Evolutionary conservation across 2,888 invertebrate species (phyloP).

Genomic region (Helicoverpa assulta): DNA sequence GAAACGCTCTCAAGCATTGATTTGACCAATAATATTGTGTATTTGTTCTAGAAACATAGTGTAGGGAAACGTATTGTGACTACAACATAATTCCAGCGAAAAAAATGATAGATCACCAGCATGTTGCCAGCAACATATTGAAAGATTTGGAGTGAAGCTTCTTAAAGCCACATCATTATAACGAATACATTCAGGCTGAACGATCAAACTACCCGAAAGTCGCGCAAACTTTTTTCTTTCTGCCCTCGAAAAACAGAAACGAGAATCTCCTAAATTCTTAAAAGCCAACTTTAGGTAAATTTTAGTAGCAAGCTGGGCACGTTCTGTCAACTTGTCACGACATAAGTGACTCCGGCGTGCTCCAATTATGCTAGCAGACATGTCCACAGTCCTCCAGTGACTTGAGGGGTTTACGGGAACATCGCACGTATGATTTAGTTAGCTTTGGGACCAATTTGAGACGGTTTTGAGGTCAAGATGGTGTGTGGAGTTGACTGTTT

Average conservation of each 20-base stretch:
- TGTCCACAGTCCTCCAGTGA: constrained; percentile 62
- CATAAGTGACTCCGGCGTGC: constrained; percentile 65
- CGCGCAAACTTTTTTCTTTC: constrained; percentile 25
- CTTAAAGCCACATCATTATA: constrained; percentile 1
- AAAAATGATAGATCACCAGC: background rate
- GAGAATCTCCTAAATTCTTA: constrained; percentile 45
- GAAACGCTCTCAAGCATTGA: too few relatives aligned
- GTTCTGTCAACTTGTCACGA: constrained; percentile 65
- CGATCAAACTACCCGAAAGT: constrained; percentile 20
- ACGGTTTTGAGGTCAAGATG: constrained; percentile 62
- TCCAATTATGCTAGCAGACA: constrained; percentile 64
- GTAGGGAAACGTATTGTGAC: too few relatives aligned
- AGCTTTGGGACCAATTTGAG: constrained; percentile 61
- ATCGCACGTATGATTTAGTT: constrained; percentile 65
- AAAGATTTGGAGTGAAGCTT: constrained; percentile 2
- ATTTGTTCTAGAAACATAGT: too few relatives aligned
- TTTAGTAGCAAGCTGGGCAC: constrained; percentile 61
- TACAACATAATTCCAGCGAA: too few relatives aligned
- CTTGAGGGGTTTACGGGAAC: constrained; percentile 60
- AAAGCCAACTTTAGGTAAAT: constrained; percentile 61
- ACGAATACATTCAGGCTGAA: background rate
- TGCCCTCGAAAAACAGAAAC: constrained; percentile 23
- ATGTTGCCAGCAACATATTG: background rate
- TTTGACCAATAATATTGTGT: too few relatives aligned
- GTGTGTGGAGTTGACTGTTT: constrained; percentile 47